Conservation (phyloP, 2,113 vertebrate species). For the Dipodomys stephensi region DNA sequence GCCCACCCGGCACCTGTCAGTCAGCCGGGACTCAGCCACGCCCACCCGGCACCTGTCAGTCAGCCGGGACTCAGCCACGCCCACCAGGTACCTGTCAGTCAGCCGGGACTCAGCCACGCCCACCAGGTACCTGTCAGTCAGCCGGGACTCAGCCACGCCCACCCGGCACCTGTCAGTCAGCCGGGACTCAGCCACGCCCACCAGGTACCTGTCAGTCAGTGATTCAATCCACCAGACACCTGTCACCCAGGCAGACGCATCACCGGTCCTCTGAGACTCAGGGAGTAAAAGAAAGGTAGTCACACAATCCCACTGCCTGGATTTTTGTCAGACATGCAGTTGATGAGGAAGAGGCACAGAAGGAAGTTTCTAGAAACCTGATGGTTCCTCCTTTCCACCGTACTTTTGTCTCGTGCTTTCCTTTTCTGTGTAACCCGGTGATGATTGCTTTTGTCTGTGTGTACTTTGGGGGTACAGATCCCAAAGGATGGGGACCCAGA, state of each 20-base stretch:
- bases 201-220: neutral
- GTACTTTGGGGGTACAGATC: accelerated
- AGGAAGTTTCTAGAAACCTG: neutral
- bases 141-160: neutral
- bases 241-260: neutral
- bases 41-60: neutral
- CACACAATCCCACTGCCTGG: neutral
- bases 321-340: neutral
- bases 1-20: neutral
- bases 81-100: neutral
- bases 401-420: neutral
- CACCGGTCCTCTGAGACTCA: neutral
- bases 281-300: neutral
- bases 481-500: neutral
- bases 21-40: constrained; percentile 9
- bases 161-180: neutral
- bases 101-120: constrained; percentile 12
- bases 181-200: constrained; percentile 13
- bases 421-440: neutral
- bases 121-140: neutral
- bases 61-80: no score
- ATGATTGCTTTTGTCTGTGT: neutral
- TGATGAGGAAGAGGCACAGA: neutral
- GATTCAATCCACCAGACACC: constrained; percentile 17
- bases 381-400: neutral